Base-by-base conservation (phyloP, 1,140 invertebrate species). In the Ceratina calcarata region DNA sequence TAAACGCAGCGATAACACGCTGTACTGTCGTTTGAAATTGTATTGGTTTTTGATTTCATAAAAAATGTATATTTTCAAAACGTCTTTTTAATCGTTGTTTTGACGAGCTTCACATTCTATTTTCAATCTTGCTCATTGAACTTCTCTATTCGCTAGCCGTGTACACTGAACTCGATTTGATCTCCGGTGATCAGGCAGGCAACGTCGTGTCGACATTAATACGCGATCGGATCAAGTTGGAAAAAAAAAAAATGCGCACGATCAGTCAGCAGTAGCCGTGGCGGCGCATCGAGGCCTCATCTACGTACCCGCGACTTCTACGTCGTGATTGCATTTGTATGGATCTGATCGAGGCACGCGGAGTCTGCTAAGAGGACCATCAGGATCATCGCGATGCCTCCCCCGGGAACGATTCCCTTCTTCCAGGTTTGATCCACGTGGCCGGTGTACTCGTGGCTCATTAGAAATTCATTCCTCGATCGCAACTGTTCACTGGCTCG, bases 261-360 rank as follows among this genome's bases (percentile, higher is more conserved):
- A 71, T 78, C 80, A 78, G 80, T 72, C 80, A 73, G 82, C 65
- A 51, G 6, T 22, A 13, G 49, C 32, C 37, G 18, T 27, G 22
- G 77, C 51, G 49, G 18, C 27, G 75, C 58, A 85, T 74, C 71
- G 73, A 60, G 68, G 22, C 10, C 66, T 77, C 82, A 81, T 78
- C 73, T 81, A 58, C 15, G 27, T 32, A 32, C 4, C 27, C 20
- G 60, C 67, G 45, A 66, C 49, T 68, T 53, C 71, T 80, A 81
- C 84, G 85, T 90, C 84, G 89, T 89, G 87, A 90, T 89, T 89
- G 83, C 89, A 89, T 89, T 91, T 87, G 84, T 88, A 89, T 87
- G 86, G 86, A 90, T 90, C 88, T 84, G 90, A 91, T 90, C 85
- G 71, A 60, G 78, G 22, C 67, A 10, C 4, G 7, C 2, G 61